A percentile compares a stretch with the other conserved stretches of the same genome.
phyloP scores from a whole-genome alignment of 2,888 invertebrate genomes.

The Xanthia togata region DNA sequence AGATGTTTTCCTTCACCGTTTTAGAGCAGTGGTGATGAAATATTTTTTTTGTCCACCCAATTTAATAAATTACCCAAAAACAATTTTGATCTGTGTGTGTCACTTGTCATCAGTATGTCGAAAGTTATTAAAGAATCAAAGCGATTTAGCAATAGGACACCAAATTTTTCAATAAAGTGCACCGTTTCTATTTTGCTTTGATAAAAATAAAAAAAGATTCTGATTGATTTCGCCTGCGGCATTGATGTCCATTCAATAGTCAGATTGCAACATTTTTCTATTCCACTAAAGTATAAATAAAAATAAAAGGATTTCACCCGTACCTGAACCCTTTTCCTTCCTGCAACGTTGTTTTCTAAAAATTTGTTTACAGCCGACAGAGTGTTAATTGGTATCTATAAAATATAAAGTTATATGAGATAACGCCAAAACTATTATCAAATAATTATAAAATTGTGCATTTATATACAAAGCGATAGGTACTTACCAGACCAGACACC shows the following conservation, averaged over 20 bases:
- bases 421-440: background rate
- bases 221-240: background rate
- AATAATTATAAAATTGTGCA: background rate
- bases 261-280: background rate
- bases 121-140: too few species aligned
- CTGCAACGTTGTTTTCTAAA: conserved; percentile 88
- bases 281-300: background rate
- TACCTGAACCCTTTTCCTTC: conserved; percentile 81
- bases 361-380: conserved; percentile 92
- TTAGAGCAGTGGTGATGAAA: too few species aligned
- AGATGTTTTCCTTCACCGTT: too few species aligned
- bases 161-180: too few species aligned
- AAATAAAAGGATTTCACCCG: background rate
- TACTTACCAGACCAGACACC: conserved; percentile 52
- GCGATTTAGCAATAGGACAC: too few species aligned
- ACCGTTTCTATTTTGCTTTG: background rate
- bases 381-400: conserved; percentile 92
- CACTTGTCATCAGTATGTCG: background rate
- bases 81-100: background rate
- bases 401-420: conserved; percentile 53
- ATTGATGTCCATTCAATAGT: background rate
- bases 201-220: background rate
- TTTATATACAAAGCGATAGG: conserved; percentile 15
- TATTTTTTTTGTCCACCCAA: too few species aligned
- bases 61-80: background rate